Base-by-base conservation (phyloP, 1,140 invertebrate species). In the Drosophila miranda region DNA sequence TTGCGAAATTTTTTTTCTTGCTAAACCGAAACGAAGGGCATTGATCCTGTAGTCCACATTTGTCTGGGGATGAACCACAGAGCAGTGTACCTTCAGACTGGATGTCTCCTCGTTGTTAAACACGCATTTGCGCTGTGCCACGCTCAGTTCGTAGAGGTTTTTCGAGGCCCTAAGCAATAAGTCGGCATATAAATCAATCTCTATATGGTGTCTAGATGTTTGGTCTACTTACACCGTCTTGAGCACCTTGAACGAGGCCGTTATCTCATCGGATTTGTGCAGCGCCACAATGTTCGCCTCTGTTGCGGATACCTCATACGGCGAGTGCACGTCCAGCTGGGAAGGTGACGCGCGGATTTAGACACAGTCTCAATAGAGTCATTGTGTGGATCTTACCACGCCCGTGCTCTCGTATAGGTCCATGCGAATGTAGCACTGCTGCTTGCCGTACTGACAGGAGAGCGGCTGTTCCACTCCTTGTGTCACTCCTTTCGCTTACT, bases 51-150 rank as follows among this genome's bases (percentile, higher is more conserved):
- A 41, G 26, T 2, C 16, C 38, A 19, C 58, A 53, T 66, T 44
- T 42, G 19, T 6, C n/a, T 6, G n/a, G 19, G 11, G 11, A 26
- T 26, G 23, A 26, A 26, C 23, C 23, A 26, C 5, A 26, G 23
- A 26, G 23, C 23, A 26, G 23, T 26, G 23, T 56, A 89, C 90
- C 62, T 86, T 79, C 2, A 90, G 54, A 53, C 75, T 76, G 4
- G 80, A 82, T 0, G 83, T 89, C 52, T 89, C 77, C 53, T 91
- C 90, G 49, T 91, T 80, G 54, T 83, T 77, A 14, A 91, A 91
- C 6, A 91, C 89, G 67, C 90, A 91, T 52, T 90, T 91, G 30
- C 90, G 78, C 62, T 91, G 90, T 11, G 74, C 72, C n/a, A 87
- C 66, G 14, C 51, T 73, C 0, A 91, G 58, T 41, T 89, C 69